A percentile compares a stretch with the other conserved stretches of the same genome.
Evolutionary conservation across 2,888 invertebrate species (phyloP).

Genomic region (Dicyrtoma fusca): DNA sequence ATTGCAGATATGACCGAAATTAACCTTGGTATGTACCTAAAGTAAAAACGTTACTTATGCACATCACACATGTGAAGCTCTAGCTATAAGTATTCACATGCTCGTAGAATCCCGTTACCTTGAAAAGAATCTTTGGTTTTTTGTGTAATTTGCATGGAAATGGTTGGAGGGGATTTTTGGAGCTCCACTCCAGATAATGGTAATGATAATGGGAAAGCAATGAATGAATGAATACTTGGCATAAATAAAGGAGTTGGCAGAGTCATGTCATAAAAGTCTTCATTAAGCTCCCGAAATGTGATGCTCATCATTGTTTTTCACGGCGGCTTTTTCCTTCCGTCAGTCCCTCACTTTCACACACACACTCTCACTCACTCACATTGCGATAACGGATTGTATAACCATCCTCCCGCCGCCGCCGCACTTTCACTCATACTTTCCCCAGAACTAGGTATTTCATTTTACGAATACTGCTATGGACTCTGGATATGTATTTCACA

Average conservation of each 20-base stretch:
- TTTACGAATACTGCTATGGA: no score
- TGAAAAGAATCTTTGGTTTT: no score
- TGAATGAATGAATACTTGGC: slow-evolving; percentile 39
- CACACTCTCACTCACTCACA: background rate
- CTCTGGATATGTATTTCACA: no score
- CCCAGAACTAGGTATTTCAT: no score
- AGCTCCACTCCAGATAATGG: slow-evolving; percentile 12
- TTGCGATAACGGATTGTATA: no score
- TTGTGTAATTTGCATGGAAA: slow-evolving; percentile 31
- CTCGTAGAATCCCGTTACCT: no score
- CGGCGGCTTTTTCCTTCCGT: slow-evolving; percentile 8
- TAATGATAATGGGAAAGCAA: slow-evolving; percentile 41
- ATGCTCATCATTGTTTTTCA: slow-evolving; percentile 39
- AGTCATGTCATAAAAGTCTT: slow-evolving; percentile 38
- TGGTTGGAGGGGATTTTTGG: slow-evolving; percentile 20
- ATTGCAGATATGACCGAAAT: no score
- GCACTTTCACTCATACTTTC: background rate
- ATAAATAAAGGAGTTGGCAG: slow-evolving; percentile 40
- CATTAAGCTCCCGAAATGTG: slow-evolving; percentile 39
- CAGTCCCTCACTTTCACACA: background rate
- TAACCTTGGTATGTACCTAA: no score
- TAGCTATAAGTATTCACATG: no score
- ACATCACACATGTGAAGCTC: no score
- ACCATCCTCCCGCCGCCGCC: background rate
- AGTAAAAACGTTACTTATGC: no score